These are phyloP conservation scores for Tapera naevia DNA, from an alignment of 2,797 vertebrate genomes.

Conservation along the genomic window DNA sequence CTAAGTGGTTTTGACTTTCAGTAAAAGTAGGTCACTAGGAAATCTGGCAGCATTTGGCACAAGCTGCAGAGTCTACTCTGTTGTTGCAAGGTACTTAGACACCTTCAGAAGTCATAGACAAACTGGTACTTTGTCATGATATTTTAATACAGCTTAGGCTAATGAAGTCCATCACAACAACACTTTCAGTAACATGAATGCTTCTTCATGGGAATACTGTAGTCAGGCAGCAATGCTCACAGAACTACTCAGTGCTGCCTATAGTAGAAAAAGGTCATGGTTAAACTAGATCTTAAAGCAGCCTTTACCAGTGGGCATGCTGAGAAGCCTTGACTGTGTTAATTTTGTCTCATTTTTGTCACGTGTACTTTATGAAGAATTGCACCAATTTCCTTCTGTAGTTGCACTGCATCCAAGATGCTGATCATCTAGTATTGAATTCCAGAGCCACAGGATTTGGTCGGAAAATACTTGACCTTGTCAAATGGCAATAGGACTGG, in stretches of 20 bases:
- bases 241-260: not conserved
- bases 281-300: not conserved
- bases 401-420: not conserved
- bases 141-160: not conserved
- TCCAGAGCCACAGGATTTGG: not conserved
- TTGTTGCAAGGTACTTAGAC: not conserved
- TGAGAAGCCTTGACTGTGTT: not conserved
- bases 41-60: not conserved
- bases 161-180: not conserved
- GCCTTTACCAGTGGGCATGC: not conserved
- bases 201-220: not conserved
- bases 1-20: not conserved
- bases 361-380: not conserved
- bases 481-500: conserved; percentile 27
- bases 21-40: not conserved
- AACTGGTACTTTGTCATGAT: not conserved
- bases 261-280: not conserved
- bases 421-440: not conserved
- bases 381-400: not conserved
- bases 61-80: not conserved
- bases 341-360: not conserved
- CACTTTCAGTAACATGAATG: not conserved
- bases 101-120: not conserved
- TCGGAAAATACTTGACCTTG: conserved; percentile 37
- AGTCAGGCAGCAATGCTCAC: not conserved